phyloP scores from a whole-genome alignment of 2,888 invertebrate genomes.

The Oscheius sp. region DNA sequence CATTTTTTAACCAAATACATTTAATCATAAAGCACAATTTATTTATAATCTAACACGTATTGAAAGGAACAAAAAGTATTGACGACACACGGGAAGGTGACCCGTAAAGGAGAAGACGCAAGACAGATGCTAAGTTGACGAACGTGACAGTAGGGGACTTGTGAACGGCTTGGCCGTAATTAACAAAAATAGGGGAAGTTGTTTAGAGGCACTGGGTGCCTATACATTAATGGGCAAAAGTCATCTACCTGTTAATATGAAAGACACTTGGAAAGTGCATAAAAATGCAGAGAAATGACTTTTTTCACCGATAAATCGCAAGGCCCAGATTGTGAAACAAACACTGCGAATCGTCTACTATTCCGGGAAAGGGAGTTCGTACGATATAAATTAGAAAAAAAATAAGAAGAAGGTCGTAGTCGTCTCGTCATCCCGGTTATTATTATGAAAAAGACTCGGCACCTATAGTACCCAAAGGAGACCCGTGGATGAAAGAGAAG shows the following conservation, averaged over 20 bases:
- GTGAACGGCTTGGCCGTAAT: conserved; percentile 21
- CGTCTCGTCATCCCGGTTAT: background rate
- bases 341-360: conserved; percentile 11
- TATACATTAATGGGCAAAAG: conserved; percentile 9
- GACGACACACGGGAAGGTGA: background rate
- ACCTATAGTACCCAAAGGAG: conserved; percentile 18
- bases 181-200: background rate
- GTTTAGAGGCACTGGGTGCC: conserved; percentile 26
- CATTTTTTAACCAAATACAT: too few relatives aligned
- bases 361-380: background rate
- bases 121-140: conserved; percentile 8
- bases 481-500: background rate
- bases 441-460: background rate
- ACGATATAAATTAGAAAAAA: background rate
- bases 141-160: conserved; percentile 3
- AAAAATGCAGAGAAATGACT: background rate
- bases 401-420: background rate
- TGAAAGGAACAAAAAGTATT: too few relatives aligned
- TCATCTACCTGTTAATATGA: background rate
- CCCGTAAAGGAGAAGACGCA: background rate
- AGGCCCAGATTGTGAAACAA: conserved; percentile 18
- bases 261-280: background rate
- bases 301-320: conserved; percentile 19
- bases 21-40: too few relatives aligned
- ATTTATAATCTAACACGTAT: too few relatives aligned